Conservation (phyloP, 2,113 vertebrate genomes). For the Rallus limicola region DNA sequence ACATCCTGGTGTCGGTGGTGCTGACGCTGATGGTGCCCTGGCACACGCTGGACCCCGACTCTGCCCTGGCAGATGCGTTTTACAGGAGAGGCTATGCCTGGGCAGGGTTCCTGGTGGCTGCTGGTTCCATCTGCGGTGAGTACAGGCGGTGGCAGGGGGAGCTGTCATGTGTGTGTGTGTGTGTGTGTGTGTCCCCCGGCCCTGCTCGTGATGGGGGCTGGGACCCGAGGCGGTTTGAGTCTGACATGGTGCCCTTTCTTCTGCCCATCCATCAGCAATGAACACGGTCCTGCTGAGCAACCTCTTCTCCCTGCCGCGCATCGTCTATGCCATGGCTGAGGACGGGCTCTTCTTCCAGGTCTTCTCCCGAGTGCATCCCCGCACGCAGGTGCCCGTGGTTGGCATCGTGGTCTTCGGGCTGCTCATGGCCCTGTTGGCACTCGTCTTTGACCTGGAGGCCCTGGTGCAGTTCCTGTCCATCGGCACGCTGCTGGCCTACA, state of each 20-base stretch:
- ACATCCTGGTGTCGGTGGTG: constrained; percentile 90
- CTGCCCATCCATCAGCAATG: constrained; percentile 82
- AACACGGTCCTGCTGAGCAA: constrained; percentile 93
- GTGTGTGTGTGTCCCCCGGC: too few species aligned
- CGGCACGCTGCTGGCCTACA: constrained; percentile 92
- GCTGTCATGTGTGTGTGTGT: too few species aligned
- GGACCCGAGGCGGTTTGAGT: not conserved
- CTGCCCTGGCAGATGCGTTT: constrained; percentile 91
- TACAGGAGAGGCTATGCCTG: constrained; percentile 92
- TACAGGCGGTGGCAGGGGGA: not conserved
- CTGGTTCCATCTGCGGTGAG: constrained; percentile 96
- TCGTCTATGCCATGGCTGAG: constrained; percentile 93
- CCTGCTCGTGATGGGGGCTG: fast-evolving
- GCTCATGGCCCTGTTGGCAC: constrained; percentile 88
- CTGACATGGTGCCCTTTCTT: not conserved
- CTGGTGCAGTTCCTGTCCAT: constrained; percentile 96
- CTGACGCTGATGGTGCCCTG: constrained; percentile 95
- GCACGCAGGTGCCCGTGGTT: constrained; percentile 89
- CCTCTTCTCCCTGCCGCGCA: constrained; percentile 94
- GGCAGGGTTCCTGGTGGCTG: constrained; percentile 91
- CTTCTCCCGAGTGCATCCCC: constrained; percentile 88
- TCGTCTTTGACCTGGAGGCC: constrained; percentile 92
- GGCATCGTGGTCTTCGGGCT: constrained; percentile 89
- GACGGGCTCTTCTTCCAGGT: constrained; percentile 93
- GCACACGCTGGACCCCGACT: constrained; percentile 89